A percentile compares a stretch with the other conserved stretches of the same genome.
phyloP scores from a whole-genome alignment of 2,888 invertebrate species.

The Timema cristinae region DNA sequence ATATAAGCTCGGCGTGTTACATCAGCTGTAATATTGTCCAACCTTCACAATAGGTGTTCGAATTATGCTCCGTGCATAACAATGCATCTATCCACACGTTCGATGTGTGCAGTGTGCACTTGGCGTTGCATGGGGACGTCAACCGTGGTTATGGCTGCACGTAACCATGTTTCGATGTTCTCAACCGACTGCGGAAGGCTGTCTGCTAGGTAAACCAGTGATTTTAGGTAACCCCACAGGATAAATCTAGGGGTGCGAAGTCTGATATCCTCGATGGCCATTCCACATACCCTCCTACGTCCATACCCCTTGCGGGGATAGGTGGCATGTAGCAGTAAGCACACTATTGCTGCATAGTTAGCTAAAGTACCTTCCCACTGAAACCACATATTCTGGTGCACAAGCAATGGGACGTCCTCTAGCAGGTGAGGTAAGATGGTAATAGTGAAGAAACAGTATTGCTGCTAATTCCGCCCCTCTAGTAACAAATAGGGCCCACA shows the following conservation, averaged over 20 bases:
- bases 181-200: background rate
- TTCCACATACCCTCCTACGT: constrained; percentile 1
- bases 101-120: no score
- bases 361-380: background rate
- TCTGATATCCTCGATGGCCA: constrained; percentile 4
- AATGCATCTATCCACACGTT: background rate
- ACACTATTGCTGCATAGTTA: no score
- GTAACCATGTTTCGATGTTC: background rate
- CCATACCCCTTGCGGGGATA: background rate
- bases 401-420: background rate
- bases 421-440: constrained; percentile 4
- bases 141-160: background rate
- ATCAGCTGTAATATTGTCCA: background rate
- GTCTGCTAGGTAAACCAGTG: constrained; percentile 7
- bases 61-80: background rate
- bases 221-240: background rate
- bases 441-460: background rate
- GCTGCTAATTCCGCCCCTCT: background rate
- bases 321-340: background rate
- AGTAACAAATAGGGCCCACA: no score
- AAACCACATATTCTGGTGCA: constrained; percentile 2
- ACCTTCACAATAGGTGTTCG: background rate
- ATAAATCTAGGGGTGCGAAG: background rate
- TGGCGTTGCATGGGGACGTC: background rate
- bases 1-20: no score